Evolutionary conservation across 2,888 invertebrate genomes (phyloP), one percentile per base, ranked within the genome.

Genomic region (Pollenia griseotomentosa): DNA sequence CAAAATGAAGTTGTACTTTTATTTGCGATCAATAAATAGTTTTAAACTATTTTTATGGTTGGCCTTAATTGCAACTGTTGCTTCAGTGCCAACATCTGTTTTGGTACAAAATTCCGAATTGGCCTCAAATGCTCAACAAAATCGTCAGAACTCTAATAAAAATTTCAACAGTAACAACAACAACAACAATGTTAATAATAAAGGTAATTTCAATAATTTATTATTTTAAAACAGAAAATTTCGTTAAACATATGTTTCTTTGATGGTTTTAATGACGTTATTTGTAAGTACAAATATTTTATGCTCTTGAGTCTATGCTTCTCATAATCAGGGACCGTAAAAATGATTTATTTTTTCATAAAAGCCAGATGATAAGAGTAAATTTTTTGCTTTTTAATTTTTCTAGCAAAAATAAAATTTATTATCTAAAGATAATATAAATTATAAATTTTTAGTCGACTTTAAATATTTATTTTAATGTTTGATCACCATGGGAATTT

Each of bases 41-140:
- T 82, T 84, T 16, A 87, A 88, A 81, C 77, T 89, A 77, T 78
- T 83, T 61, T 61, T 92, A 81, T 79, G 90, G n/a, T 77, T 91
- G 88, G 87, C 90, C 23, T 75, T 92, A 88, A 71, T 92, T 88
- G 89, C 89, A 83, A 89, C 89, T 88, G 91, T 90, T 88, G 90
- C 90, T 88, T 92, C 93, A 53, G 92, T 93, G 88, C 93, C 93
- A 87, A 91, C 93, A 87, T 93, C 93, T 84, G 93, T 93, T 74
- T 88, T 93, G 75, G 93, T 92, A 86, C 93, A 93, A 88, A 92
- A 93, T 80, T 91, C 92, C 7, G 93, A 93, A 88, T 89, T 93
- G 33, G 89, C 91, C 40, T 90, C 92, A 78, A 92, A 91, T 90
- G 85, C 83, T 87, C 86, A 89, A 89, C 86, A 92, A 89, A 66